phyloP scores from a whole-genome alignment of 2,113 vertebrate species.

The Eleginops maclovinus region DNA sequence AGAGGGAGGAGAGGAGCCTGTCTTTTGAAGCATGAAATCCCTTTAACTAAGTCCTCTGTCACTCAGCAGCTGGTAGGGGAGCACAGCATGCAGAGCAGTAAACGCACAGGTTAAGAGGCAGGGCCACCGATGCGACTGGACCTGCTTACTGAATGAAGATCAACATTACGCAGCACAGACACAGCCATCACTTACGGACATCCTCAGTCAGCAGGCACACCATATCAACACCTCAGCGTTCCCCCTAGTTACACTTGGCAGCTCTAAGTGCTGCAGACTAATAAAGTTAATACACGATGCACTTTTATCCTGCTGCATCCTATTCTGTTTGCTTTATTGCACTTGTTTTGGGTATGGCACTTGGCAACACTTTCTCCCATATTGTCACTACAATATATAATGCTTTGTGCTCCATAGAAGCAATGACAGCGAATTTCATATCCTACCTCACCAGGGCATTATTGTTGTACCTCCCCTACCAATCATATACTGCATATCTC shows the following conservation, averaged over 20 bases:
- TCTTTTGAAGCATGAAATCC: slow-evolving; percentile 76
- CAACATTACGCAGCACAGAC: slow-evolving; percentile 26
- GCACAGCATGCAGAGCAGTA: slow-evolving; percentile 47
- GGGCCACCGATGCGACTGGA: slow-evolving; percentile 44
- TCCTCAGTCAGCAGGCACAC: slow-evolving; percentile 36
- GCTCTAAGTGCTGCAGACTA: slow-evolving; percentile 44
- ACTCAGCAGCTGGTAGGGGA: slow-evolving; percentile 57
- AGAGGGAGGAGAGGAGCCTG: slow-evolving; percentile 56
- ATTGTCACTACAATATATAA: slow-evolving; percentile 42
- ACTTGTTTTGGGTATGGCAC: slow-evolving; percentile 19
- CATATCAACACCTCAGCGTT: slow-evolving; percentile 36
- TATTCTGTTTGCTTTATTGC: slow-evolving; percentile 47
- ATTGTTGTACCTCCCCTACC: slow-evolving; percentile 41
- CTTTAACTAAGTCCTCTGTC: slow-evolving; percentile 72
- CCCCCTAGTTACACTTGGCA: slow-evolving; percentile 32
- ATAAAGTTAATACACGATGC: slow-evolving; percentile 47
- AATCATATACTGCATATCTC: slow-evolving; percentile 22
- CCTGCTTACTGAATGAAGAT: slow-evolving; percentile 46
- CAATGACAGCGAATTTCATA: slow-evolving; percentile 40
- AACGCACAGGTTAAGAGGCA: slow-evolving; percentile 69
- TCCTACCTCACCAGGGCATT: slow-evolving; percentile 35
- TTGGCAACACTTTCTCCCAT: slow-evolving; percentile 43
- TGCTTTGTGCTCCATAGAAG: slow-evolving; percentile 59
- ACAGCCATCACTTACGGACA: slow-evolving; percentile 17
- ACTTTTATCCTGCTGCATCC: slow-evolving; percentile 42